These are phyloP conservation scores for Ricordea florida DNA, from an alignment of 92 coral and sea anemone genomes.

Conservation along the genomic window DNA sequence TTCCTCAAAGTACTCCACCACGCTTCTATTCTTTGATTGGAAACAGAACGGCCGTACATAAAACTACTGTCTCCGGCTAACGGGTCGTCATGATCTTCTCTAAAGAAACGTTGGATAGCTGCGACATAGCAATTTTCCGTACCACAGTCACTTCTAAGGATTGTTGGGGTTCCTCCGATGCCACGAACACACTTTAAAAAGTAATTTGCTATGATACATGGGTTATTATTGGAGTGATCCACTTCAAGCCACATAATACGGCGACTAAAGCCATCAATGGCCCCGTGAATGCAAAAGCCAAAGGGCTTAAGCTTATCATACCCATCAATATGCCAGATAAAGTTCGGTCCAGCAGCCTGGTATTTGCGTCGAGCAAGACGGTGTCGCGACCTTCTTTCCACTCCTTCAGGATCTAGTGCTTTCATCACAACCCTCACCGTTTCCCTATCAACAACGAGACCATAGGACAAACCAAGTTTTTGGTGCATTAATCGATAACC, in stretches of 20 bases:
- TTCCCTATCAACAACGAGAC: neutral
- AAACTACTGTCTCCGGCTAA: slow-evolving; percentile 6
- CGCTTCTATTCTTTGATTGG: neutral
- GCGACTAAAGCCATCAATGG: too few relatives aligned
- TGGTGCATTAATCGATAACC: neutral
- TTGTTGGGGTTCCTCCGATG: slow-evolving; percentile 10
- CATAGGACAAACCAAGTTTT: neutral
- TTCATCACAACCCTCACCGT: too few relatives aligned
- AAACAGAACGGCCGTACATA: neutral
- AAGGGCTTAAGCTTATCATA: neutral
- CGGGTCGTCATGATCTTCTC: neutral
- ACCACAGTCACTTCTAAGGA: slow-evolving; percentile 1
- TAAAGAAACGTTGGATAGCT: neutral
- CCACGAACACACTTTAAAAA: too few relatives aligned
- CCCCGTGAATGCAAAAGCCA: neutral
- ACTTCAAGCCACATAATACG: too few relatives aligned
- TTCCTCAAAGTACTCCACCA: neutral
- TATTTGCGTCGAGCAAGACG: neutral
- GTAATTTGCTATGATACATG: too few relatives aligned
- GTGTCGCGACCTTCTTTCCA: neutral
- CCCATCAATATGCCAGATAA: neutral
- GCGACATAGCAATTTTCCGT: slow-evolving; percentile 5
- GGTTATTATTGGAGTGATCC: too few relatives aligned
- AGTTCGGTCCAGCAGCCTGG: neutral
- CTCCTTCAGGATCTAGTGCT: neutral